Conservation (phyloP, 1,140 invertebrate species). For the Neodiprion fabricii region DNA sequence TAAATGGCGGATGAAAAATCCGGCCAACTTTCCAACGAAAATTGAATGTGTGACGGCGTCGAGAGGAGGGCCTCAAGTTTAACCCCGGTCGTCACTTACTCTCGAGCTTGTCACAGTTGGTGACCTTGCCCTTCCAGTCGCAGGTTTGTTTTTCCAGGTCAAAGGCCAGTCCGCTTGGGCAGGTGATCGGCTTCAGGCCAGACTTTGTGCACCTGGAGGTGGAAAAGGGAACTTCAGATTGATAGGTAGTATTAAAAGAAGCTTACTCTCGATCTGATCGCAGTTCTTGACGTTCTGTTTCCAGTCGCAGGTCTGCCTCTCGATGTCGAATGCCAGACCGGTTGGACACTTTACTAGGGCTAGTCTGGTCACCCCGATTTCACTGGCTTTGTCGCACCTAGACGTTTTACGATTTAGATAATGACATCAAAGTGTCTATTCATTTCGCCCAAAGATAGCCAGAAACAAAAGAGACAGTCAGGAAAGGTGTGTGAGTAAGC, state of each 20-base stretch:
- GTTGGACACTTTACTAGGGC: conserved; percentile 87
- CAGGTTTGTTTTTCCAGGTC: conserved; percentile 97
- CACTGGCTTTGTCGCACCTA: conserved; percentile 90
- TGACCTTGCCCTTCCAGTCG: conserved; percentile 96
- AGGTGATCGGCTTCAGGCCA: conserved; percentile 93
- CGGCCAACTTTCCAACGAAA: no score
- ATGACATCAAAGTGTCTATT: conserved; percentile 10
- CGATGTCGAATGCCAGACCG: conserved; percentile 93
- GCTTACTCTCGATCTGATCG: conserved; percentile 92
- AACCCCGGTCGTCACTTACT: conserved; percentile 78
- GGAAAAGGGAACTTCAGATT: conserved; percentile 24
- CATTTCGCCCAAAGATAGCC: conserved; percentile 13
- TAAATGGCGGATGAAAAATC: no score
- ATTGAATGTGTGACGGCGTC: background rate
- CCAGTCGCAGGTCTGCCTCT: conserved; percentile 95
- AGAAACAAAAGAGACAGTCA: conserved; percentile 14
- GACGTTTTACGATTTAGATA: conserved; percentile 31
- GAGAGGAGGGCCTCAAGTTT: conserved; percentile 8
- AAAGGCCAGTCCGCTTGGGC: conserved; percentile 93
- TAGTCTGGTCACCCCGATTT: conserved; percentile 83
- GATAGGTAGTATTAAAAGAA: conserved; percentile 47
- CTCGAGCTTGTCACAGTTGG: conserved; percentile 93
- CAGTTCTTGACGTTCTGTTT: conserved; percentile 96
- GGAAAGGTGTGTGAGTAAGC: no score
- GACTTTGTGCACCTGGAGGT: conserved; percentile 85